Conservation (phyloP, 2,797 vertebrate species). For the Rhynchotus rufescens region DNA sequence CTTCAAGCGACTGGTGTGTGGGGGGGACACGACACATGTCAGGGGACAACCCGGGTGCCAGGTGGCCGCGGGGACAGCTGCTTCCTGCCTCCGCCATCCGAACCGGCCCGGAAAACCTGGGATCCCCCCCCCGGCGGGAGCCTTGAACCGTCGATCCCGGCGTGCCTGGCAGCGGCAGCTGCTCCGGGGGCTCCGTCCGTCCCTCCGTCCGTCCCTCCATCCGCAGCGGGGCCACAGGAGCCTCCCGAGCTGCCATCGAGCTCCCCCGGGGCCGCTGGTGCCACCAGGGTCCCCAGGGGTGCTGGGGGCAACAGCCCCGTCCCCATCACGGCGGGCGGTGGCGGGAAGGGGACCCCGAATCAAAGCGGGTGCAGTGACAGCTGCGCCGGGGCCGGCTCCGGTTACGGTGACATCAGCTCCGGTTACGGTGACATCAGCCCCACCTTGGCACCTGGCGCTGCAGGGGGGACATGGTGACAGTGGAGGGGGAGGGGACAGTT, state of each 20-base stretch:
- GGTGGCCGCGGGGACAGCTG: constrained; percentile 63
- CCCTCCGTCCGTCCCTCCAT: too few relatives aligned
- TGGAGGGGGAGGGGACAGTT: constrained; percentile 24
- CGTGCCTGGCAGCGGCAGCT: background rate
- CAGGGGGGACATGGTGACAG: background rate
- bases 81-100: constrained; percentile 68
- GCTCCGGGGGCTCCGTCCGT: background rate
- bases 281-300: too few relatives aligned
- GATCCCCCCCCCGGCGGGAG: background rate
- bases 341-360: background rate
- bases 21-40: background rate
- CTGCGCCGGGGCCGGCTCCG: background rate
- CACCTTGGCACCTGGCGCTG: constrained; percentile 57
- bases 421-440: constrained; percentile 66
- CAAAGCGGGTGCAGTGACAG: background rate
- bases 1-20: background rate
- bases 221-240: too few relatives aligned
- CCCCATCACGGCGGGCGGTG: background rate
- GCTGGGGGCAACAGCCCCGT: too few relatives aligned
- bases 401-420: constrained; percentile 32
- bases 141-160: background rate
- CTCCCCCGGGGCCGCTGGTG: too few relatives aligned
- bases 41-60: constrained; percentile 2
- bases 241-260: too few relatives aligned
- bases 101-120: background rate